Conservation (phyloP, 1,140 invertebrate genomes). For the Heliconius himera region DNA sequence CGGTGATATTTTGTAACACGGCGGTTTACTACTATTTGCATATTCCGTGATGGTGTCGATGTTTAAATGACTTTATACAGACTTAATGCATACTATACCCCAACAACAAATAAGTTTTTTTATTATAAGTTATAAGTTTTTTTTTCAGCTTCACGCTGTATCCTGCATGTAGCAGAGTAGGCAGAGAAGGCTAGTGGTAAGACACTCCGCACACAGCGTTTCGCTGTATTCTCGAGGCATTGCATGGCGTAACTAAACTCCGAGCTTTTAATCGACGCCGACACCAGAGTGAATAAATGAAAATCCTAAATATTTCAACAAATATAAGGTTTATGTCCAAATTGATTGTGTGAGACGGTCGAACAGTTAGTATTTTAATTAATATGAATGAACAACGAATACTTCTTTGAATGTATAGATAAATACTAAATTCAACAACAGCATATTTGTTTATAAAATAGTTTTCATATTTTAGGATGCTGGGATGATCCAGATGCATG, state of each 20-base stretch:
- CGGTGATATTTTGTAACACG: constrained; percentile 68
- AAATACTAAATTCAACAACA: neutral
- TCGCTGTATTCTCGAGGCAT: too few species aligned
- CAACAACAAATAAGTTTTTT: constrained; percentile 12
- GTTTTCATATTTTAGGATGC: constrained; percentile 48
- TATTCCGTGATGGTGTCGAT: constrained; percentile 71
- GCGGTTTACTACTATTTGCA: constrained; percentile 75
- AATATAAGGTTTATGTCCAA: constrained; percentile 31
- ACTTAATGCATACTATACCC: constrained; percentile 32
- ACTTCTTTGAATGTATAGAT: too few species aligned
- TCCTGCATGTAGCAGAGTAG: too few species aligned
- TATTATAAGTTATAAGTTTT: too few species aligned
- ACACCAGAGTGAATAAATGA: too few species aligned
- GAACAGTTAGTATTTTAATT: too few species aligned
- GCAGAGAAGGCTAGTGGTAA: too few species aligned
- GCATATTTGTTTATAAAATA: constrained; percentile 21
- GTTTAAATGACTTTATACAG: constrained; percentile 41
- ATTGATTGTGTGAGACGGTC: neutral
- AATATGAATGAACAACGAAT: too few species aligned
- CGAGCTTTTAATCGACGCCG: too few species aligned
- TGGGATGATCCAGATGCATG: constrained; percentile 75
- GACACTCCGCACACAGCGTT: too few species aligned
- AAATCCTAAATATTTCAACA: neutral
- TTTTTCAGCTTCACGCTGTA: too few species aligned
- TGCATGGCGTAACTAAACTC: too few species aligned